Evolutionary conservation across 1,140 invertebrate species (phyloP).

Genomic region (Pentalonia nigronervosa): DNA sequence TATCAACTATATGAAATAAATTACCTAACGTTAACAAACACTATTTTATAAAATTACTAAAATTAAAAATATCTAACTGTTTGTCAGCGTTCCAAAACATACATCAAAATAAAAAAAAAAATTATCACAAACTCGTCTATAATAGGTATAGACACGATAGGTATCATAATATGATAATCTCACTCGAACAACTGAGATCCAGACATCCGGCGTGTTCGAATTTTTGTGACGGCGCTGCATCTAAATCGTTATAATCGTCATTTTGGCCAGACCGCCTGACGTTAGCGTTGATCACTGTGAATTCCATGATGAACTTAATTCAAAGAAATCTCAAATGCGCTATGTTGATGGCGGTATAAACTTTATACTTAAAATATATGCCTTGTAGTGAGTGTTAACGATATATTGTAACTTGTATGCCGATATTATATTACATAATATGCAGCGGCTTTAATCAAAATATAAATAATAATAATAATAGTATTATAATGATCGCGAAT

Average conservation of each 20-base stretch:
- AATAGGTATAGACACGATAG: background rate
- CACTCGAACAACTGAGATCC: constrained; percentile 39
- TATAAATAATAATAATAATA: background rate
- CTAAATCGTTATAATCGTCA: background rate
- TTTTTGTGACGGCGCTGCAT: background rate
- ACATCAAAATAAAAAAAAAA: background rate
- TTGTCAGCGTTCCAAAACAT: background rate
- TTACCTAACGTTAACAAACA: background rate
- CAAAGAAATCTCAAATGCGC: background rate
- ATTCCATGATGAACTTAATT: background rate
- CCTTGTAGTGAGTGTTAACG: background rate
- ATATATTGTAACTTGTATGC: background rate
- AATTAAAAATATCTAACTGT: background rate
- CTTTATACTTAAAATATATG: background rate
- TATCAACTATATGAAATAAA: background rate
- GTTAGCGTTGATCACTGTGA: background rate
- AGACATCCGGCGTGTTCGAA: background rate
- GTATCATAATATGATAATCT: background rate
- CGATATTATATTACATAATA: too few relatives aligned
- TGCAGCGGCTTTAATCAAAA: background rate
- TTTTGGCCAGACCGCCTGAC: background rate
- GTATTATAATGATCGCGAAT: background rate
- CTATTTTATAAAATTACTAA: background rate
- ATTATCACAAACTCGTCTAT: background rate
- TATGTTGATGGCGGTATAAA: background rate